These are phyloP conservation scores for Neoarius graeffei DNA, from an alignment of 2,113 vertebrate species.

Conservation along the genomic window DNA sequence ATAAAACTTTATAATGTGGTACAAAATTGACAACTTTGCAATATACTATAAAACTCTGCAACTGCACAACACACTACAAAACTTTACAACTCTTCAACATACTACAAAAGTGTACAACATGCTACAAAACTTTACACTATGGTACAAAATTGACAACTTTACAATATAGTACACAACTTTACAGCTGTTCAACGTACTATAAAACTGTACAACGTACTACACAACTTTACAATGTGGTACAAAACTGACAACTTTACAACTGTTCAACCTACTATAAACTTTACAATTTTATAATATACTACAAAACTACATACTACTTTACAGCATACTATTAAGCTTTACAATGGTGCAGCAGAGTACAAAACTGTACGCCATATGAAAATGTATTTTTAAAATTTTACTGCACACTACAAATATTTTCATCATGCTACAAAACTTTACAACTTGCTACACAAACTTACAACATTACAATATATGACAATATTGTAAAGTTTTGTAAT, in stretches of 20 bases:
- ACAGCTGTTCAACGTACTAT: neutral
- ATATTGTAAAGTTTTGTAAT: neutral
- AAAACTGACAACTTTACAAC: neutral
- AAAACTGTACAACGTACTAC: neutral
- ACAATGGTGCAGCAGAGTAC: neutral
- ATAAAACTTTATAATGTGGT: too few species aligned
- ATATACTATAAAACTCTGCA: too few species aligned
- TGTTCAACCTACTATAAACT: neutral
- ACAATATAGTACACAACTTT: neutral
- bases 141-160: neutral
- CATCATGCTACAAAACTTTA: neutral
- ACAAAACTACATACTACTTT: neutral
- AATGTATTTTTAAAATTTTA: neutral
- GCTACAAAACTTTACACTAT: too few species aligned
- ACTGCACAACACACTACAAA: too few species aligned
- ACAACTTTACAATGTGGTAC: neutral
- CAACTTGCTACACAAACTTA: neutral
- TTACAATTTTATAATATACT: neutral
- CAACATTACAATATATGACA: neutral
- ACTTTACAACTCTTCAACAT: too few species aligned
- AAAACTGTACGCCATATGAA: neutral
- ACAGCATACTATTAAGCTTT: neutral
- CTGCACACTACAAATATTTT: too few species aligned
- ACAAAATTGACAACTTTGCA: too few species aligned
- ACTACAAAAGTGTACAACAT: too few species aligned